Evolutionary conservation across 2,113 vertebrate genomes (phyloP).

Genomic region (Solenodon paradoxus): DNA sequence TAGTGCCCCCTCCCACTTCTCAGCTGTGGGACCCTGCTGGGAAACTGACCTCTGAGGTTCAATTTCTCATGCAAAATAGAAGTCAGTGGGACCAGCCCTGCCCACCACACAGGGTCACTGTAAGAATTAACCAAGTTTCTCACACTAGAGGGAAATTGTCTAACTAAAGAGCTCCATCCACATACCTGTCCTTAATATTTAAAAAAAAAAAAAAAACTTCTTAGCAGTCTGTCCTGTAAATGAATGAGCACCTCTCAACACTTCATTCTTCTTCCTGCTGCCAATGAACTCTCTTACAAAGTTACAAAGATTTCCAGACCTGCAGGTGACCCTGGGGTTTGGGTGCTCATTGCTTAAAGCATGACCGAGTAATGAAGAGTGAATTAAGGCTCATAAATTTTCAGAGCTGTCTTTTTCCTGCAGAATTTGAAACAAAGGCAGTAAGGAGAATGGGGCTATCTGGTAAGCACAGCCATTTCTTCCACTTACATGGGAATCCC

Average conservation of each 20-base stretch:
- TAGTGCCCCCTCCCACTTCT: no score
- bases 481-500: neutral
- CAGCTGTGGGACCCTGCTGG: no score
- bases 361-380: constrained; percentile 38
- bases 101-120: neutral
- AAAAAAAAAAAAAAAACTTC: neutral
- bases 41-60: neutral
- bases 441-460: neutral
- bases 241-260: neutral
- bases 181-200: neutral
- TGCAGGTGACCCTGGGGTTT: neutral
- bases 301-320: constrained; percentile 24
- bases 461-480: neutral
- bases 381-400: constrained; percentile 43
- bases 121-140: neutral
- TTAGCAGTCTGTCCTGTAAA: neutral
- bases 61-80: neutral
- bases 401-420: constrained; percentile 38
- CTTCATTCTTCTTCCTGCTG: constrained; percentile 31
- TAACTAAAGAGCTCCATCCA: neutral
- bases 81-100: neutral
- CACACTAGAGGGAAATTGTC: neutral
- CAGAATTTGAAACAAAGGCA: constrained; percentile 27
- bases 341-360: neutral
- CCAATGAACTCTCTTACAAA: constrained; percentile 32